phyloP scores from a whole-genome alignment of 2,888 invertebrate genomes.

The Phortica magna region DNA sequence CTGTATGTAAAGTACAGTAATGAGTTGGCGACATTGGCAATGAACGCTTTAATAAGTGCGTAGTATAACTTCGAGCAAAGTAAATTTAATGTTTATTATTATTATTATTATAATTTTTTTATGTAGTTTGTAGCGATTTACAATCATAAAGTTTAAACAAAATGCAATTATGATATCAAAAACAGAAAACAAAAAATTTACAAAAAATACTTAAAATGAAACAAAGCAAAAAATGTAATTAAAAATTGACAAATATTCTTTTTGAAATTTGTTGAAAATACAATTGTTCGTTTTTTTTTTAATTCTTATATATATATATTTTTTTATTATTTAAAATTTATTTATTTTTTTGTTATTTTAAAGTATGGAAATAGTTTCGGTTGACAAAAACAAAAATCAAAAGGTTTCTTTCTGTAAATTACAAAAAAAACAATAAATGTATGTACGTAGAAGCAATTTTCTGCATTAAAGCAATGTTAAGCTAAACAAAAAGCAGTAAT shows the following conservation, averaged over 20 bases:
- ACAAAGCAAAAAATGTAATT: slow-evolving; percentile 27
- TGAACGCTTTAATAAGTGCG: slow-evolving; percentile 19
- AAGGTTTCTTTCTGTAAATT: slow-evolving; percentile 35
- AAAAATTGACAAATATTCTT: slow-evolving; percentile 39
- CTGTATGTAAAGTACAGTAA: not conserved
- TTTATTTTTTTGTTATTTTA: slow-evolving; percentile 36
- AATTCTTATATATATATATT: slow-evolving; percentile 39
- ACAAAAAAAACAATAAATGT: slow-evolving; percentile 28
- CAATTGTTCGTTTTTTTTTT: slow-evolving; percentile 34
- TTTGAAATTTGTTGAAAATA: slow-evolving; percentile 52
- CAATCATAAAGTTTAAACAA: slow-evolving; percentile 28
- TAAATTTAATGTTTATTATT: slow-evolving; percentile 22
- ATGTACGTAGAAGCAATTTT: not conserved
- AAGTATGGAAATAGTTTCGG: slow-evolving; percentile 35
- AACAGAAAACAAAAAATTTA: not conserved
- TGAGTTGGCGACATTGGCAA: not conserved
- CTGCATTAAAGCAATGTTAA: not conserved
- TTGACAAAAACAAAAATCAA: slow-evolving; percentile 24
- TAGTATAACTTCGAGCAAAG: no score
- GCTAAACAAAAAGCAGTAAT: not conserved
- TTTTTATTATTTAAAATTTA: slow-evolving; percentile 31
- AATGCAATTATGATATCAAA: not conserved
- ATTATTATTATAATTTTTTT: slow-evolving; percentile 41
- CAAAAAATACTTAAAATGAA: slow-evolving; percentile 34
- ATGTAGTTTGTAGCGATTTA: slow-evolving; percentile 35